phyloP scores from a whole-genome alignment of 2,797 vertebrate genomes.

The Phrynocephalus forsythii region DNA sequence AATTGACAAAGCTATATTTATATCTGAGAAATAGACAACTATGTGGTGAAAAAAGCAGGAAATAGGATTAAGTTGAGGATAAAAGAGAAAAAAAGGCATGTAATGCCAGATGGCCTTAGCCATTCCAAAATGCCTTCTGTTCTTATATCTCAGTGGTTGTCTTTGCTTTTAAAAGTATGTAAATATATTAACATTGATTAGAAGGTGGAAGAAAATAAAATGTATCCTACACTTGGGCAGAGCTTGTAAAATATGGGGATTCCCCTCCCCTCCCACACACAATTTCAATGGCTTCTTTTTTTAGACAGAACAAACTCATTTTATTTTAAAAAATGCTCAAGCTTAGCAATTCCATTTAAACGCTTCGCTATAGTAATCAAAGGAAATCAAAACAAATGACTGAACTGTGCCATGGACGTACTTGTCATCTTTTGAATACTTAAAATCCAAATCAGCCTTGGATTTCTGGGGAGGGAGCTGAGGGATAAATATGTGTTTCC shows the following conservation, averaged over 20 bases:
- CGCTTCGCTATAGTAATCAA: neutral
- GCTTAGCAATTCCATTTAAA: neutral
- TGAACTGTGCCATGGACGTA: neutral
- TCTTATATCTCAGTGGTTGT: neutral
- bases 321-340: neutral
- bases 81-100: neutral
- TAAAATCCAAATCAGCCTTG: neutral
- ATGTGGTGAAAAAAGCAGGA: conserved; percentile 32
- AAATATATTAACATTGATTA: conserved; percentile 12
- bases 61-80: conserved; percentile 19
- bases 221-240: conserved; percentile 25
- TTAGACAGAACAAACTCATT: neutral
- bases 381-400: neutral
- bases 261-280: too few species aligned
- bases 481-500: neutral
- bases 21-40: conserved; percentile 30
- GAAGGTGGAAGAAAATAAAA: neutral
- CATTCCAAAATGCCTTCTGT: conserved; percentile 12
- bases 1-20: conserved; percentile 14
- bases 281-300: neutral
- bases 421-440: neutral
- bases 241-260: neutral
- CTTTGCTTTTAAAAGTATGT: conserved; percentile 20
- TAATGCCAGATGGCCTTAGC: neutral
- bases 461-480: neutral